These are phyloP conservation scores for Aphis gossypii DNA, from an alignment of 1,140 invertebrate species.

Conservation along the genomic window DNA sequence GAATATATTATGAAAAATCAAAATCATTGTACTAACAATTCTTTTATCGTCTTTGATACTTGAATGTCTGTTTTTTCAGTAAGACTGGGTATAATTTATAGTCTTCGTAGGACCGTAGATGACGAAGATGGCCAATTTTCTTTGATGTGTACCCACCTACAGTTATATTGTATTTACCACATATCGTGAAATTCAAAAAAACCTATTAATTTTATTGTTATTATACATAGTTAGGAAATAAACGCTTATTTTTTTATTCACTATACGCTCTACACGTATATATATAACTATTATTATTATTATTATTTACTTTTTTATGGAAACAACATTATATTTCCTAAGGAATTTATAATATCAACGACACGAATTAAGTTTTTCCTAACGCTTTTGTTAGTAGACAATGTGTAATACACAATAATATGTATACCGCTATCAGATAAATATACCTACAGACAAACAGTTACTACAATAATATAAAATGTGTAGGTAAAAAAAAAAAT, in stretches of 20 bases:
- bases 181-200: neutral
- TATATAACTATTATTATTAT: neutral
- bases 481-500: neutral
- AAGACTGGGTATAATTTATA: neutral
- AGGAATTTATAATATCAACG: neutral
- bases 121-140: neutral
- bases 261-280: neutral
- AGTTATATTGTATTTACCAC: neutral
- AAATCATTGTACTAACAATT: neutral
- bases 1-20: neutral
- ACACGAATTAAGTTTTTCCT: neutral
- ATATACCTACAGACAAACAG: neutral
- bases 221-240: neutral
- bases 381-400: neutral
- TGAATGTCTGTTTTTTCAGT: neutral
- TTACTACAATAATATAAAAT: neutral
- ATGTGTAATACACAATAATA: neutral
- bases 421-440: neutral
- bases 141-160: neutral
- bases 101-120: neutral
- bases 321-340: neutral
- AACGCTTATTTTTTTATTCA: neutral
- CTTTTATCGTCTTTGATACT: neutral
- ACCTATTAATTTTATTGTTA: neutral
- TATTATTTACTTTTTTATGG: constrained; percentile 13